Evolutionary conservation across 2,797 vertebrate genomes (phyloP), one percentile per base, ranked within the genome.

Genomic region (Poecilia picta): DNA sequence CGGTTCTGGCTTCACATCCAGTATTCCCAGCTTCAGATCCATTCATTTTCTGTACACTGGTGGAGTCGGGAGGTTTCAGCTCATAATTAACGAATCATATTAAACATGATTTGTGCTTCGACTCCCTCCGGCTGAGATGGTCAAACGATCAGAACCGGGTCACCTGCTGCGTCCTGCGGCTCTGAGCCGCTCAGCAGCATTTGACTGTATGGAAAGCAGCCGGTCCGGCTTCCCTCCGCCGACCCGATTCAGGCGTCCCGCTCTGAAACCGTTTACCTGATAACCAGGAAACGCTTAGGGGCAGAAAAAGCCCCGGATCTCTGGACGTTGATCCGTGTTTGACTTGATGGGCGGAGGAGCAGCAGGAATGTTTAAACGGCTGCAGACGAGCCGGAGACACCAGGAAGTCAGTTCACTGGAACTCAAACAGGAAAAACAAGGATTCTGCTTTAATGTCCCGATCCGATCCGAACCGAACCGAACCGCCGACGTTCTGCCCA

Each of bases 161-260:
- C 18, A 2, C 10, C 31, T 41, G 59, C 15, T 5, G 72, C 45
- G 33, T 31, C 43, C 39, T 36, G 59, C 16, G 10, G 31, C 13
- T 4, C 6, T 7, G 15, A 62, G 31, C 79, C 71, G 55, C 57
- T 41, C 64, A 31, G 45, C 68, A 62, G 45, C n/a, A 87, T 91
- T 90, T 88, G 86, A 84, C 78, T 90, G 66, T 76, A 87, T 73
- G 86, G 51, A 91, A 89, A 90, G 33, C 25, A 89, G 84, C 49
- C 23, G 72, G 62, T 73, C 75, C 8, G 43, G 46, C 72, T 25
- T 55, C n/a, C n/a, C 8, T 59, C 75, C 75, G 46, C 45, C 53
- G 33, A 73, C 79, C 53, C 23, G 70, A 45, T 73, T 78, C 79
- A 80, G 80, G 85, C 53, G 15, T 70, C 46, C 2, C 11, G 3